phyloP scores from a whole-genome alignment of 2,797 vertebrate genomes.

The Acanthornis magna region DNA sequence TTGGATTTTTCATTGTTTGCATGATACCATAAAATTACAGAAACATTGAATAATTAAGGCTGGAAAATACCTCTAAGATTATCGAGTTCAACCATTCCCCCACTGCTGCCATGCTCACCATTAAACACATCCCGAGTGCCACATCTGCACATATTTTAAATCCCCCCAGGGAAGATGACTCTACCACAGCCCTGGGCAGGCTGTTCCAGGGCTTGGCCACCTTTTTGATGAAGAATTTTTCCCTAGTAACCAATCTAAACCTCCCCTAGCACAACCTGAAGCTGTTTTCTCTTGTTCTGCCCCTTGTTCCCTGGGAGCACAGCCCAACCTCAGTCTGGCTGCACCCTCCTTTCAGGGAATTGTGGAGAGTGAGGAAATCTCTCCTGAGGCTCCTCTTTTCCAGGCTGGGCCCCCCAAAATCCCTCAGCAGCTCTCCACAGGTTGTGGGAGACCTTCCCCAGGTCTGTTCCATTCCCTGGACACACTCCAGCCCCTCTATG shows the following conservation, averaged over 20 bases:
- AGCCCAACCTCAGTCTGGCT: accelerated
- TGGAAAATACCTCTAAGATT: neutral
- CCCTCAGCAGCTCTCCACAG: neutral
- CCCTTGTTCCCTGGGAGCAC: neutral
- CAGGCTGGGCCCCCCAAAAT: accelerated
- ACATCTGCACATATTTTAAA: neutral
- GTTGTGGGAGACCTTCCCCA: neutral
- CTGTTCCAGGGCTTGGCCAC: neutral
- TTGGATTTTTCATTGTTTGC: neutral
- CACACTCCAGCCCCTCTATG: accelerated
- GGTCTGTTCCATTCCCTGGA: neutral
- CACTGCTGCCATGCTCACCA: neutral
- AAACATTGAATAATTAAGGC: neutral
- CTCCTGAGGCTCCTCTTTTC: neutral
- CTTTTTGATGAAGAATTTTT: neutral
- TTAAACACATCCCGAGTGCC: neutral
- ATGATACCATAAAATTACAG: neutral
- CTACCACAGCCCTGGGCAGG: neutral
- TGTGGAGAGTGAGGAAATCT: neutral
- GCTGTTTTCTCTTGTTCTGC: neutral
- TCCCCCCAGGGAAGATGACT: neutral
- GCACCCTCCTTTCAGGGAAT: accelerated
- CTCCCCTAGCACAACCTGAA: neutral
- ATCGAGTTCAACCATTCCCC: accelerated
- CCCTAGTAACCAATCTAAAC: neutral